Conservation (phyloP, 1,140 invertebrate genomes). For the Meloidogyne floridensis region DNA sequence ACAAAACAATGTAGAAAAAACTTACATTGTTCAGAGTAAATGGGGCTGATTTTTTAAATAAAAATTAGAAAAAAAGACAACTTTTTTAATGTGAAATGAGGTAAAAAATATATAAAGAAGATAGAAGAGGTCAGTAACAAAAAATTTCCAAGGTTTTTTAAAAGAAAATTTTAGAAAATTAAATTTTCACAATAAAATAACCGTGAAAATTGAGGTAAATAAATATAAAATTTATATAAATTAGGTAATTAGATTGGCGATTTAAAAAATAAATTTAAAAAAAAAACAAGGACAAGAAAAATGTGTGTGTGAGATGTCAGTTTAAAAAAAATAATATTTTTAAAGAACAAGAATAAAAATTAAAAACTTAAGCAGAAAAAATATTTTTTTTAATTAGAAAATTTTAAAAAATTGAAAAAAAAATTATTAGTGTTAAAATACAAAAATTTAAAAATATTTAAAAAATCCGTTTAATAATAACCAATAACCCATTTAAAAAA, state of each 20-base stretch:
- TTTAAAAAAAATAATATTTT: not conserved
- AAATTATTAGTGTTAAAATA: not conserved
- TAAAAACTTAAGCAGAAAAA: not conserved
- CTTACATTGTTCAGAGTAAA: constrained; percentile 5
- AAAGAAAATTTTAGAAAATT: not conserved
- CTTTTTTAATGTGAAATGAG: not conserved
- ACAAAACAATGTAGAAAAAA: not conserved
- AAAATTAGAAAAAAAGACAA: not conserved
- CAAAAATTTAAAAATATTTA: too few species aligned
- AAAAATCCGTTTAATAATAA: too few species aligned
- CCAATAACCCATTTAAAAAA: too few species aligned
- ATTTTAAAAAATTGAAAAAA: not conserved
- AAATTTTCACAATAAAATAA: not conserved
- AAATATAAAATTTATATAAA: too few species aligned
- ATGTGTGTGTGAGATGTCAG: not conserved
- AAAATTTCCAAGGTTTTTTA: not conserved
- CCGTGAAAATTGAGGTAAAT: not conserved
- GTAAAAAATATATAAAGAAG: not conserved
- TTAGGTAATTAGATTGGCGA: not conserved
- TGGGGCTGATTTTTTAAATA: not conserved
- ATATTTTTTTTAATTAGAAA: not conserved
- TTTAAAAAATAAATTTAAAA: not conserved
- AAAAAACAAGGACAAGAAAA: not conserved
- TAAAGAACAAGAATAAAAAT: not conserved
- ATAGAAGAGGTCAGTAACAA: too few species aligned